These are phyloP conservation scores for Aleiodes alternator DNA, from an alignment of 2,888 invertebrate genomes.

Conservation along the genomic window DNA sequence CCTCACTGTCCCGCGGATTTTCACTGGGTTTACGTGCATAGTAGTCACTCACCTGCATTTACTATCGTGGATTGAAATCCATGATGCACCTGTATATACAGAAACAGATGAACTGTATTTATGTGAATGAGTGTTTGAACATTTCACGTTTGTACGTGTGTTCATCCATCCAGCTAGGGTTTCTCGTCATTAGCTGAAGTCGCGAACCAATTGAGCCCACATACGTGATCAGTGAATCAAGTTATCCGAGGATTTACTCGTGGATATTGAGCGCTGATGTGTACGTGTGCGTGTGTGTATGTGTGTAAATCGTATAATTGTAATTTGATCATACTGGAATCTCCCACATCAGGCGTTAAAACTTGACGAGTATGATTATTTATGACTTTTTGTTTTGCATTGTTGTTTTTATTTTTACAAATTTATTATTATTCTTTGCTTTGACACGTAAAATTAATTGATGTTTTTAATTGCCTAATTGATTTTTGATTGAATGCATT, in stretches of 20 bases:
- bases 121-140: slow-evolving; percentile 4
- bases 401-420: background rate
- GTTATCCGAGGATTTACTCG: slow-evolving; percentile 37
- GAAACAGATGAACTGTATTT: slow-evolving; percentile 20
- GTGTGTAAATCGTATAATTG: slow-evolving; percentile 22
- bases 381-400: background rate
- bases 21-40: slow-evolving; percentile 22
- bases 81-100: slow-evolving; percentile 26
- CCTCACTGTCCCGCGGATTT: slow-evolving; percentile 10
- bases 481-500: too few relatives aligned
- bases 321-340: slow-evolving; percentile 31
- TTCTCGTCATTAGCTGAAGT: slow-evolving; percentile 31
- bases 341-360: slow-evolving; percentile 15
- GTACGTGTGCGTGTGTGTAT: background rate
- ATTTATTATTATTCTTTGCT: background rate
- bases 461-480: too few relatives aligned
- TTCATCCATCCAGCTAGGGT: slow-evolving; percentile 4
- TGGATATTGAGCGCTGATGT: slow-evolving; percentile 3
- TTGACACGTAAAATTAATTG: too few relatives aligned
- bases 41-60: slow-evolving; percentile 42
- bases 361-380: slow-evolving; percentile 25
- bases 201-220: slow-evolving; percentile 30
- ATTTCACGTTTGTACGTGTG: slow-evolving; percentile 4
- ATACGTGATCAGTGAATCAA: slow-evolving; percentile 50
- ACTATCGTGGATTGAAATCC: slow-evolving; percentile 40